Evolutionary conservation across 2,113 vertebrate species (phyloP), one percentile per base, ranked within the genome.

Genomic region (Oreochromis tanganicae): DNA sequence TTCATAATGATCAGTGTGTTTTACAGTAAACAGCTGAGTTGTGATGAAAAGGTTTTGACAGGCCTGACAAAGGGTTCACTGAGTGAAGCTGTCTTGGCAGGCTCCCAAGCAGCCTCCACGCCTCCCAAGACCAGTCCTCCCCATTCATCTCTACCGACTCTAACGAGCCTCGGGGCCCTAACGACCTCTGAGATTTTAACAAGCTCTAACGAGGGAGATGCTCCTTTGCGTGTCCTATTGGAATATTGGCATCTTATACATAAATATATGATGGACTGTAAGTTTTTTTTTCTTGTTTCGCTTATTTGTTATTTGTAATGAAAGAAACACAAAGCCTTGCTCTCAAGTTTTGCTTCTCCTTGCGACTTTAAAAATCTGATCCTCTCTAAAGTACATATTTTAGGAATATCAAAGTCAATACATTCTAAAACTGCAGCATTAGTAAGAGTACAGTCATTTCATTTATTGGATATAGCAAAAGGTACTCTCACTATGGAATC

Each of bases 21-120:
- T 92, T 94, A 93, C 95, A 93, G 95, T 94, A 93, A 96, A 93
- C 95, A 95, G 94, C 95, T 92, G 92, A 90, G 95, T 90, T 82
- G 73, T 94, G 95, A 96, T 90, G 94, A 94, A 92, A 96, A 94
- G 91, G 92, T 86, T 96, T 86, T 95, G 95, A 96, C 95, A 95
- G 94, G 71, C 86, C 85, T 81, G 85, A 96, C 94, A 96, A 96
- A 92, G 93, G 92, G 63, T 54, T 85, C 89, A 91, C 86, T 93
- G 90, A 95, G 91, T 86, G 92, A 89, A 83, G 87, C 90, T 54
- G 87, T 80, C 73, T 91, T 95, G 95, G 95, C 94, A 4, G 41
- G 38, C 81, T 90, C 90, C 94, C 94, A 93, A 92, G 93, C 90
- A 92, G 87, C 90, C 86, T 90, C 89, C 85, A 84, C 32, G 52